Conservation (phyloP, 23 tunicate species). For the Botrylloides violaceus region DNA sequence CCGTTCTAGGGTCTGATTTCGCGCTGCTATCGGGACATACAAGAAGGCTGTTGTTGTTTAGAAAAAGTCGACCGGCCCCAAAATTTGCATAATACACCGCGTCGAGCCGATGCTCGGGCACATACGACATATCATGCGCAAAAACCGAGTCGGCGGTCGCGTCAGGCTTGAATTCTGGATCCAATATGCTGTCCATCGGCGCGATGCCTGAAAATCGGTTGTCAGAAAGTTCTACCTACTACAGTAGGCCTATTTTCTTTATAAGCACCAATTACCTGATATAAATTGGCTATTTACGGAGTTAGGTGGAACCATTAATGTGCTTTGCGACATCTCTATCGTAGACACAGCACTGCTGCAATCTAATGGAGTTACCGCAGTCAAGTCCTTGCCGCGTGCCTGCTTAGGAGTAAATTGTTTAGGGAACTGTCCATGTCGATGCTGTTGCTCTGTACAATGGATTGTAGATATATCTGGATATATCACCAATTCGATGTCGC, state of each 20-base stretch:
- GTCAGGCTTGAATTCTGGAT: conserved; percentile 23
- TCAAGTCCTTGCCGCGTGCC: conserved; percentile 24
- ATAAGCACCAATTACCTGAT: conserved; percentile 37
- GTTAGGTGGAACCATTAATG: conserved; percentile 75
- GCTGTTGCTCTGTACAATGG: conserved; percentile 12
- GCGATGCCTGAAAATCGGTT: conserved; percentile 52
- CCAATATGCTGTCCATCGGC: conserved; percentile 45
- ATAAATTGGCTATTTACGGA: conserved; percentile 86
- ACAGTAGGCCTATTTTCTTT: not conserved
- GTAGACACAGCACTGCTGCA: conserved; percentile 20
- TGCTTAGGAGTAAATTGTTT: conserved; percentile 13
- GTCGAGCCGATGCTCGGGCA: conserved; percentile 21
- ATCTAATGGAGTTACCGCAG: conserved; percentile 4
- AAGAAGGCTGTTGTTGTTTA: conserved; percentile 49
- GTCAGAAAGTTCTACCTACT: too few species aligned
- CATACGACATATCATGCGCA: conserved; percentile 11
- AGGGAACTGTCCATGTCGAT: not conserved
- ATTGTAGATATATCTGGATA: conserved; percentile 91
- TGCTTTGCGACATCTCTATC: conserved; percentile 19
- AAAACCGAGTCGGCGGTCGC: conserved; percentile 66
- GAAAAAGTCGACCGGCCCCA: conserved; percentile 11
- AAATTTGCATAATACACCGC: conserved; percentile 25
- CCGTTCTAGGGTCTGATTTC: conserved; percentile 17
- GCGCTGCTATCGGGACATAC: not conserved
- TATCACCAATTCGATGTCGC: conserved; percentile 32